Conservation (phyloP, 2,797 vertebrate genomes). For the Clarias pachynema region DNA sequence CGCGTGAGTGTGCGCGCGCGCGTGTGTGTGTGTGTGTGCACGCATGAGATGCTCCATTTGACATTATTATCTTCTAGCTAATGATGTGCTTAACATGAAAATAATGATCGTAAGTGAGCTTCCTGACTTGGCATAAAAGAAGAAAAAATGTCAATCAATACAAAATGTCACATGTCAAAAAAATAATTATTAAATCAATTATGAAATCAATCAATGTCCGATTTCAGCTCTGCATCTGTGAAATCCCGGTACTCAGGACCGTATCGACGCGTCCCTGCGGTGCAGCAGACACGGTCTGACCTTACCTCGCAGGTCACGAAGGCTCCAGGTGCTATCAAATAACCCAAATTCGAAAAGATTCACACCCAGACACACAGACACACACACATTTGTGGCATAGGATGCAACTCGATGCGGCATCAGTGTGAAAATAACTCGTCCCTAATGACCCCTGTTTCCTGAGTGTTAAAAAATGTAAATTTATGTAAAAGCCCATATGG, state of each 20-base stretch:
- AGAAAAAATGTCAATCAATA: not conserved
- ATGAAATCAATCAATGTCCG: not conserved
- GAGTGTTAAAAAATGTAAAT: constrained; percentile 86
- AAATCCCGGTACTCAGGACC: not conserved
- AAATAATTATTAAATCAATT: not conserved
- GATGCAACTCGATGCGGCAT: not conserved
- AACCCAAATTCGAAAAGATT: constrained; percentile 12
- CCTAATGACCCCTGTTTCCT: constrained; percentile 77
- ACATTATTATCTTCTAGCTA: not conserved
- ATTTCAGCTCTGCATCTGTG: not conserved
- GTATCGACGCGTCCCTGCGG: not conserved
- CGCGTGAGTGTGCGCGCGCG: not conserved
- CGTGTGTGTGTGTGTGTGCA: not conserved
- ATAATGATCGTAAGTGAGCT: constrained; percentile 9
- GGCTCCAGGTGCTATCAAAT: constrained; percentile 8
- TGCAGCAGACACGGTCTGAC: not conserved
- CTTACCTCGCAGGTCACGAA: not conserved
- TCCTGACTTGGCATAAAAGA: constrained; percentile 20
- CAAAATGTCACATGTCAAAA: not conserved
- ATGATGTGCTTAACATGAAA: constrained; percentile 41
- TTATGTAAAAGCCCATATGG: constrained; percentile 80
- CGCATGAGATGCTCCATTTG: constrained; percentile 12
- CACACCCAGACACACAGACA: not conserved
- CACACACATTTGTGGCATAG: not conserved
- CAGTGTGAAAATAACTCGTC: constrained; percentile 72